Evolutionary conservation across 2,797 vertebrate species (phyloP).

Genomic region (Cuculus canorus): DNA sequence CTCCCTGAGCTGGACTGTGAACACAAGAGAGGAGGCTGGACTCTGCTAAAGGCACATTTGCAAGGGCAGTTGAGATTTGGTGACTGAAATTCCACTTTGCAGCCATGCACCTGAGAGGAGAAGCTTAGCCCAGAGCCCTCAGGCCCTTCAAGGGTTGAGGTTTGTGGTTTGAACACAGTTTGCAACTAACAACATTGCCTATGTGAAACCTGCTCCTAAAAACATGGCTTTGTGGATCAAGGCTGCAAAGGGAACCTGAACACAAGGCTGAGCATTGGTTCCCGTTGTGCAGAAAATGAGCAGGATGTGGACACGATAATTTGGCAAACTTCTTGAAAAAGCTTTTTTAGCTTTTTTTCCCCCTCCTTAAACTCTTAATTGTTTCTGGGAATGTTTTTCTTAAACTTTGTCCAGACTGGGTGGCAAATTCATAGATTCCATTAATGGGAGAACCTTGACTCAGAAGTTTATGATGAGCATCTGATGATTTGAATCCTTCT

Average conservation of each 20-base stretch:
- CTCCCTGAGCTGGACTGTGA: neutral
- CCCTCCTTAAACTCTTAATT: neutral
- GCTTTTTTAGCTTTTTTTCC: accelerated
- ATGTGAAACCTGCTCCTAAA: neutral
- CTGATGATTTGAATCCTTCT: neutral
- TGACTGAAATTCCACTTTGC: neutral
- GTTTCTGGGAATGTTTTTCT: neutral
- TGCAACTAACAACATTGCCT: neutral
- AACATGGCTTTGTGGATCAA: accelerated
- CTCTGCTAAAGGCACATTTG: neutral
- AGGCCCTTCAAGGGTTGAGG: neutral
- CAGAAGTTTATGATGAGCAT: neutral
- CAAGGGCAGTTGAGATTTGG: neutral
- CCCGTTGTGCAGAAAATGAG: neutral
- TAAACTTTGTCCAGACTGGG: neutral
- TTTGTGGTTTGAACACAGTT: neutral
- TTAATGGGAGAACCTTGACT: neutral
- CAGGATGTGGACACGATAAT: neutral
- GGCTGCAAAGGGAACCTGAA: neutral
- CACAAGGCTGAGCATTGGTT: accelerated
- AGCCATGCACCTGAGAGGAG: neutral
- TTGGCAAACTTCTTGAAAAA: neutral
- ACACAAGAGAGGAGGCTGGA: neutral
- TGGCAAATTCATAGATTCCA: neutral
- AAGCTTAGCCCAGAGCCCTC: neutral